Evolutionary conservation across 37 sponge, comb jelly and placozoan genomes (phyloP), one percentile per base, ranked within the genome.

Genomic region (Geodia barretti): DNA sequence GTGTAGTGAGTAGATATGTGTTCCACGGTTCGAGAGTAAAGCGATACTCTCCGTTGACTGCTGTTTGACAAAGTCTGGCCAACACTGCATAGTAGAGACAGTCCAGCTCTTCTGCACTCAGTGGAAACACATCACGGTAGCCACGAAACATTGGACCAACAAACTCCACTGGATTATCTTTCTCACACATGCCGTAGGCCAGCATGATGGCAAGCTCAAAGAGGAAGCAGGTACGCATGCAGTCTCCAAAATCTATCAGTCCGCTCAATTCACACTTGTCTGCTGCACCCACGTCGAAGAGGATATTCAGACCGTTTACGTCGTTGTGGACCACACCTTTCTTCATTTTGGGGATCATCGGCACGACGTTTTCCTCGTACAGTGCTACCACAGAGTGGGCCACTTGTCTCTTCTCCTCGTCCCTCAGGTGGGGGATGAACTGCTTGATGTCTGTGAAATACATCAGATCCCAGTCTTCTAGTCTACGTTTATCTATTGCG

Each of bases 201-300:
- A 80, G 35, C 9, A 72, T n/a, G 29, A 86, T 65, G 24, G 63
- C 87, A 5, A 79, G 38, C 25, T 86, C 87, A 75, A 86, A 86
- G 32, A 86, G 54, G 73, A n/a, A 58, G 68, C 81, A 79, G 24
- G 87, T 65, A 24, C 59, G 34, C 7, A 26, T 0, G 37, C 75
- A 61, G 20, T 74, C 87, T 29, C 74, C 67, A 29, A 80, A 79
- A 30, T 86, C 87, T 0, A 86, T 80, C 24, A 80, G 19, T 3
- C 80, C 80, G 34, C 39, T 68, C 17, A 86, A 4, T 14, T 38
- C 24, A 38, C 60, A 74, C 29, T 20, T 39, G 40, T 67, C 64
- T n/a, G 36, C 25, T 1, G 70, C n/a, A n/a, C n/a, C n/a, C 24
- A 24, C 30, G 3, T 68, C 39, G 32, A 76, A 28, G 40, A 86